Conservation (phyloP, 2,113 vertebrate genomes). For the Lasiurus cinereus region DNA sequence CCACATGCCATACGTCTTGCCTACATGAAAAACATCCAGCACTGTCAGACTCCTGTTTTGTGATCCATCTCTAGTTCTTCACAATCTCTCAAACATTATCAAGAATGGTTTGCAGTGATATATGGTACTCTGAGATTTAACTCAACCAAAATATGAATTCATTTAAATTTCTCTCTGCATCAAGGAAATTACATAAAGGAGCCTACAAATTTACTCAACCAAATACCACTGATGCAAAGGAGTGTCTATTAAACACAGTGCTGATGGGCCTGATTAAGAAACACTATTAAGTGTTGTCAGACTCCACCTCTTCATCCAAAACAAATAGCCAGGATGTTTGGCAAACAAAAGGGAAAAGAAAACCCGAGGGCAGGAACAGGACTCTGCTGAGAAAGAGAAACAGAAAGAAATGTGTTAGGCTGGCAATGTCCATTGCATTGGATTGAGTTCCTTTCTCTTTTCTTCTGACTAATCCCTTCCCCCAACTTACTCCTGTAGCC, state of each 20-base stretch:
- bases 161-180: slow-evolving; percentile 33
- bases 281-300: neutral
- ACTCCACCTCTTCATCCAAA: slow-evolving; percentile 41
- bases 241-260: slow-evolving; percentile 24
- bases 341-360: neutral
- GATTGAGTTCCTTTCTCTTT: neutral
- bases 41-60: neutral
- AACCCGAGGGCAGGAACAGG: neutral
- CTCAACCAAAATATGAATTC: neutral
- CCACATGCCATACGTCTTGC: neutral
- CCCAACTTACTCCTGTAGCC: neutral
- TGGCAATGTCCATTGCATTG: neutral
- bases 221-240: slow-evolving; percentile 42
- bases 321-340: slow-evolving; percentile 33
- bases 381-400: neutral
- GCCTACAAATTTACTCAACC: neutral
- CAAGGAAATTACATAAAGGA: slow-evolving; percentile 61
- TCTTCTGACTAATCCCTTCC: neutral
- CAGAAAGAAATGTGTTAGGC: neutral
- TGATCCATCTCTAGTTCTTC: slow-evolving; percentile 9
- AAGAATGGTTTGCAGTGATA: neutral
- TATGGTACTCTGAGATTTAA: slow-evolving; percentile 30
- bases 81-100: neutral
- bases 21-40: neutral
- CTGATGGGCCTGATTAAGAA: slow-evolving; percentile 39